Evolutionary conservation across 2,797 vertebrate species (phyloP).

Genomic region (Xiphophorus birchmanni): DNA sequence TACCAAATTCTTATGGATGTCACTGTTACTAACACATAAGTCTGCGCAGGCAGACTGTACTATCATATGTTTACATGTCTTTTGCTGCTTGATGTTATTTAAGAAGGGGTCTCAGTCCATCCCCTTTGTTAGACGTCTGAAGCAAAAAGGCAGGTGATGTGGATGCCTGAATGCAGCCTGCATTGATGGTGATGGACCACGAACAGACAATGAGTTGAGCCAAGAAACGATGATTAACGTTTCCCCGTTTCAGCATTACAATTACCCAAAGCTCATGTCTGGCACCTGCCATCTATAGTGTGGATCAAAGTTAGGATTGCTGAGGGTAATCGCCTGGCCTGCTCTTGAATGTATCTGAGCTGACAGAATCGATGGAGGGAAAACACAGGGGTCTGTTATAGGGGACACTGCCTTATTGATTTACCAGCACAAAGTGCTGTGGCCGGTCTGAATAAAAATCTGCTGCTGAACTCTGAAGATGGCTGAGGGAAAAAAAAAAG

Average conservation of each 20-base stretch:
- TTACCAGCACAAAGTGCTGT: constrained; percentile 69
- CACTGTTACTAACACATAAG: neutral
- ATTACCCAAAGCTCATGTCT: constrained; percentile 78
- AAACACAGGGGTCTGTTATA: constrained; percentile 82
- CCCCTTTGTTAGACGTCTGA: neutral
- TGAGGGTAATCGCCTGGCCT: constrained; percentile 72
- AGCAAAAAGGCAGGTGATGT: constrained; percentile 28
- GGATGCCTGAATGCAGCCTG: constrained; percentile 13
- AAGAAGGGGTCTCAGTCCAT: neutral
- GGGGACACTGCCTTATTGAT: constrained; percentile 80
- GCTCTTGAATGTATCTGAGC: constrained; percentile 73
- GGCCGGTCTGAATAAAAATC: constrained; percentile 72
- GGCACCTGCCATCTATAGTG: constrained; percentile 73
- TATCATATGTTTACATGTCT: neutral
- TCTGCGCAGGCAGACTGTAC: neutral
- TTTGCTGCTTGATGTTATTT: neutral
- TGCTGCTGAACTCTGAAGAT: constrained; percentile 45
- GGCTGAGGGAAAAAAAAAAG: constrained; percentile 11
- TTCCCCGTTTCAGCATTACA: constrained; percentile 62
- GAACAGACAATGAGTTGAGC: constrained; percentile 36
- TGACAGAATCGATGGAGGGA: constrained; percentile 79
- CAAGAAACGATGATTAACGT: constrained; percentile 61
- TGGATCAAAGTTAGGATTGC: constrained; percentile 72
- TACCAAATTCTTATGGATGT: neutral
- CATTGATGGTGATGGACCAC: constrained; percentile 22